Evolutionary conservation across 23 tunicate genomes (phyloP), one percentile per base, ranked within the genome.

Genomic region (Trididemnum miniatum): DNA sequence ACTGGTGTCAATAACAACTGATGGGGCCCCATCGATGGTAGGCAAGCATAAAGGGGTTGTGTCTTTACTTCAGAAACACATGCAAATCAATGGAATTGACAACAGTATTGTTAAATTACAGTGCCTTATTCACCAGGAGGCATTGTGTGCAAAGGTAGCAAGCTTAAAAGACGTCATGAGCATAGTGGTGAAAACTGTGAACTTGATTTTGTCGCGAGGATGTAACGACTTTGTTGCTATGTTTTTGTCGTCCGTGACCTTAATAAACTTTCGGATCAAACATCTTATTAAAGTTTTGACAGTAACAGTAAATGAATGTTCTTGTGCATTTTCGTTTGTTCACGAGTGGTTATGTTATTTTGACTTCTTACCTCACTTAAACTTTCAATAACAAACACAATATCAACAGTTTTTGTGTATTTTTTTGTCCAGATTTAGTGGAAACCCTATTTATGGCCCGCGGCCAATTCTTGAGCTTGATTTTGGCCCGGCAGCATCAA

Each of bases 61-160:
- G 71, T 59, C 88, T 83, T 66, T 78, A 36, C 79, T 89, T 74
- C 88, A 89, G 65, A 89, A 89, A 65, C 84, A 89, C 79, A 65
- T 89, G 83, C 65, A 83, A 76, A 44, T 20, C 59, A 22, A 63
- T 25, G 92, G 92, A 75, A 60, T 81, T 51, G 35, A 82, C 38
- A 75, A 65, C 83, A 82, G 59, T 23, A 81, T 87, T 71, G 72
- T 62, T 20, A 69, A 67, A 67, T 83, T 83, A 59, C 84, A 83
- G 35, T 89, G 94, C 49, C 60, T 79, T 26, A 89, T 89, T 84
- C 82, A 84, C 81, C 85, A 85, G 85, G 86, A 89, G 38, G 95
- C 89, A 67, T 84, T 89, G 86, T 85, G 85, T 39, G 89, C 86
- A 39, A 89, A 69, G 80, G 83, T 35, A 85, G 29, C 67, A 69